phyloP scores from a whole-genome alignment of 1,140 invertebrate species.

The Polypedilum pembai region DNA sequence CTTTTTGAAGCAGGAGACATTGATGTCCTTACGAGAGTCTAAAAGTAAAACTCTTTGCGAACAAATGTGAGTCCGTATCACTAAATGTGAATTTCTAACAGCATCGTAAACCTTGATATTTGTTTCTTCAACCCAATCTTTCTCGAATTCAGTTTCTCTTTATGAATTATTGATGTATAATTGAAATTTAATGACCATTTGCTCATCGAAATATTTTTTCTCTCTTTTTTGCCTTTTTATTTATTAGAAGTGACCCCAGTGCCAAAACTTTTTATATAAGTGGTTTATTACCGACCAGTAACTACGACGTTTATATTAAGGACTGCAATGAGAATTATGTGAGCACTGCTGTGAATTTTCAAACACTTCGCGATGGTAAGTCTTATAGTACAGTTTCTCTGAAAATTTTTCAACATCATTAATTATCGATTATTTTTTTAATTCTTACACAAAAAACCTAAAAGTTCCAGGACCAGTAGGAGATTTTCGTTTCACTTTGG shows the following conservation, averaged over 20 bases:
- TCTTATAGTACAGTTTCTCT: neutral
- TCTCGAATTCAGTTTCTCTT: neutral
- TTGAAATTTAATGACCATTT: constrained; percentile 19
- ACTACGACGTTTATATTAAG: neutral
- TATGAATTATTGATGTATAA: neutral
- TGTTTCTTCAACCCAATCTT: neutral
- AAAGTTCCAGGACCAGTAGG: constrained; percentile 40
- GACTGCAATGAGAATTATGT: constrained; percentile 1
- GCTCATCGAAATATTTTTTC: constrained; percentile 1
- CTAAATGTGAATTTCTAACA: neutral
- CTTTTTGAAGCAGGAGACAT: neutral
- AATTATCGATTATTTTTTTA: neutral
- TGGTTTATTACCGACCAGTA: neutral
- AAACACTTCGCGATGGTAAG: constrained; percentile 22
- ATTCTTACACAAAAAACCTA: too few relatives aligned
- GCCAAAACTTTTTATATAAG: constrained; percentile 14
- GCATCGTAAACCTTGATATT: neutral
- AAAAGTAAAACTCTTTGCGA: neutral
- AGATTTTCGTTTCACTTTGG: constrained; percentile 35
- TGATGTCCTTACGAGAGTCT: neutral
- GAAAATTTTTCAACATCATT: neutral
- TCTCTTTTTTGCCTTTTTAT: neutral
- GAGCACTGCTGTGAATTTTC: neutral
- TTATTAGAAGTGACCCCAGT: neutral
- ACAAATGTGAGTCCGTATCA: constrained; percentile 18